phyloP scores from a whole-genome alignment of 2,113 vertebrate genomes.

The Ceyx melanurus region DNA sequence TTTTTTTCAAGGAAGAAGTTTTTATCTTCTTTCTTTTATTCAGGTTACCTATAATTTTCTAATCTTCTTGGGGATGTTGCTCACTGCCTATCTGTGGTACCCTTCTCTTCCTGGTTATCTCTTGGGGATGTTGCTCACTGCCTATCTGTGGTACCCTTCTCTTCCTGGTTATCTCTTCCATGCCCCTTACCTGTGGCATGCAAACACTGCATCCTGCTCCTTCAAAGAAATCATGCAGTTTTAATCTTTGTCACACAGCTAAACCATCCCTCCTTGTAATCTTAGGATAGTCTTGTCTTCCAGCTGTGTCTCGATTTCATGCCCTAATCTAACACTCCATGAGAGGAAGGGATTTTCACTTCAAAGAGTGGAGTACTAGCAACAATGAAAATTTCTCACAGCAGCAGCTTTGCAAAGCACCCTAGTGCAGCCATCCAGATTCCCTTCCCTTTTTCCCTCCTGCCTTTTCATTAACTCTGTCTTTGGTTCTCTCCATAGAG shows the following conservation, averaged over 20 bases:
- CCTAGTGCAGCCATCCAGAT: not conserved
- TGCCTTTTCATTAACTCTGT: not conserved
- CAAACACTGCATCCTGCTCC: constrained; percentile 11
- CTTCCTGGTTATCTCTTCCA: not conserved
- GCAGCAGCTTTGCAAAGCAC: not conserved
- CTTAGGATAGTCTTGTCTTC: not conserved
- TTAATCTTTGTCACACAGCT: not conserved
- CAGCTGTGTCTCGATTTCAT: not conserved
- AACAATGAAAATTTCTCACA: not conserved
- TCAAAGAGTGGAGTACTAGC: not conserved
- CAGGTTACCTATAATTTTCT: not conserved
- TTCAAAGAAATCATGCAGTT: not conserved
- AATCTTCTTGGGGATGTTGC: not conserved
- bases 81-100: not conserved
- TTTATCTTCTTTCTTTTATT: not conserved
- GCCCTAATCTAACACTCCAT: not conserved
- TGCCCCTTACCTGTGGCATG: not conserved
- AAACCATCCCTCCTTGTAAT: not conserved
- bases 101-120: not conserved
- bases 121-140: too few relatives aligned
- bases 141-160: too few relatives aligned
- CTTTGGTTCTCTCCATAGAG: not conserved
- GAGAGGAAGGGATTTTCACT: not conserved
- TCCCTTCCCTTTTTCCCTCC: not conserved
- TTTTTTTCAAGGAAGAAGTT: not conserved